These are phyloP conservation scores for Paradoxurus hermaphroditus DNA, from an alignment of 2,113 vertebrate genomes.

Conservation along the genomic window DNA sequence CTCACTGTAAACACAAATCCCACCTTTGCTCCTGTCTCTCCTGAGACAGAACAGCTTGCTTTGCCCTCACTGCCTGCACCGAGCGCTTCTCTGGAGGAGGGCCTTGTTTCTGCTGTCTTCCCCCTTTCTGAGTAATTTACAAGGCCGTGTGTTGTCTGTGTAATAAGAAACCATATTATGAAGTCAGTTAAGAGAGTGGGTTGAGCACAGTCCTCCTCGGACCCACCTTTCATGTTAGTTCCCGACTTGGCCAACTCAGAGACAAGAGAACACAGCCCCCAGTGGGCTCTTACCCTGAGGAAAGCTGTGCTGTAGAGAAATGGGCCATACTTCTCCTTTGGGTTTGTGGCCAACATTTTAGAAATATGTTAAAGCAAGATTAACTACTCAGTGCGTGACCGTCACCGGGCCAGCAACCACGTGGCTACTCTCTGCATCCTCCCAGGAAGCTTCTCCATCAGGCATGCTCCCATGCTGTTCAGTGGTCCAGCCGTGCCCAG, in stretches of 20 bases:
- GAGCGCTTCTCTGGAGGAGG: not conserved
- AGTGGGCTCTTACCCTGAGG: accelerated
- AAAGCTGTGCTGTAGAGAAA: not conserved
- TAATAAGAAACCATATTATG: not conserved
- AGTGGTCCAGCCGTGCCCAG: accelerated
- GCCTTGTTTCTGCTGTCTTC: not conserved
- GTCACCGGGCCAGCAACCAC: not conserved
- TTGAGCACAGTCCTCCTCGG: not conserved
- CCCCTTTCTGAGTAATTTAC: not conserved
- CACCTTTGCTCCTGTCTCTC: accelerated
- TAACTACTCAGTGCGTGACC: not conserved
- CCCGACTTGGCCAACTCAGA: not conserved
- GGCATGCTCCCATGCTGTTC: accelerated
- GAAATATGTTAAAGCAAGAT: not conserved
- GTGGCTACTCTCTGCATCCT: not conserved
- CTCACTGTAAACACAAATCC: not conserved
- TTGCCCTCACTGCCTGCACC: not conserved
- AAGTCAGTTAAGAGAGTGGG: not conserved
- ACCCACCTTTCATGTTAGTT: not conserved
- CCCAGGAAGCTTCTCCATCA: too few relatives aligned
- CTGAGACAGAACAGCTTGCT: not conserved
- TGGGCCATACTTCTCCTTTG: not conserved
- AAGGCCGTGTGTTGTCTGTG: not conserved
- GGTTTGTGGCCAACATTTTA: not conserved
- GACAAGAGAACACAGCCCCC: accelerated